phyloP scores from a whole-genome alignment of 2,888 invertebrate species.

The Brachypterus glaber region DNA sequence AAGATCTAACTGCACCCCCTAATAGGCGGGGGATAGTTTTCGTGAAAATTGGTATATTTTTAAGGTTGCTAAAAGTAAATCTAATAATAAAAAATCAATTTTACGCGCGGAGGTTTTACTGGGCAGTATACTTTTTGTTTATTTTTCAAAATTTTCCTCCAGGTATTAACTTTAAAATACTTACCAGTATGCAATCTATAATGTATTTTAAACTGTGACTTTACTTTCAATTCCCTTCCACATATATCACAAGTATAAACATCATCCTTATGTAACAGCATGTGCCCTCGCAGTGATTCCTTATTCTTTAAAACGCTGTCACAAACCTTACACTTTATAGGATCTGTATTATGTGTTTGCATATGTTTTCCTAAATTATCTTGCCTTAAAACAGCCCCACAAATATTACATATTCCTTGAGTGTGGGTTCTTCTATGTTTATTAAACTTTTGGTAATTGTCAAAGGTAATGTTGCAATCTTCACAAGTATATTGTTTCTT shows the following conservation, averaged over 20 bases:
- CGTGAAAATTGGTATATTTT: no score
- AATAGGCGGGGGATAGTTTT: no score
- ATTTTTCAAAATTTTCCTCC: neutral
- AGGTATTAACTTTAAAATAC: no score
- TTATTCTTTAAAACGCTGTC: conserved; percentile 30
- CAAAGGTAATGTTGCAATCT: conserved; percentile 25
- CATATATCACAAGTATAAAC: conserved; percentile 30
- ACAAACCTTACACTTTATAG: conserved; percentile 28
- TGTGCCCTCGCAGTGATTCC: conserved; percentile 30
- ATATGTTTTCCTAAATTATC: conserved; percentile 31
- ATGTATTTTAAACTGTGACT: conserved; percentile 28
- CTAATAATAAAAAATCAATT: no score
- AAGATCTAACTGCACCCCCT: no score
- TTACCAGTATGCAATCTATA: conserved; percentile 28
- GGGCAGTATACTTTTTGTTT: no score
- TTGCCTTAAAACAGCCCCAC: conserved; percentile 29
- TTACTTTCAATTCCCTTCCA: conserved; percentile 29
- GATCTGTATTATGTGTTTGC: conserved; percentile 27
- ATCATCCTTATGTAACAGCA: conserved; percentile 26
- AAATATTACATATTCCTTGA: conserved; percentile 31
- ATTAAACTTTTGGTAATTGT: conserved; percentile 21
- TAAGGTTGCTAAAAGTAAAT: no score
- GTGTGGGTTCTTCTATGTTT: conserved; percentile 28
- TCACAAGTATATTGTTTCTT: conserved; percentile 21
- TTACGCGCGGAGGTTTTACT: no score